Evolutionary conservation across 1,140 invertebrate species (phyloP).

Genomic region (Metopolophium dirhodum): DNA sequence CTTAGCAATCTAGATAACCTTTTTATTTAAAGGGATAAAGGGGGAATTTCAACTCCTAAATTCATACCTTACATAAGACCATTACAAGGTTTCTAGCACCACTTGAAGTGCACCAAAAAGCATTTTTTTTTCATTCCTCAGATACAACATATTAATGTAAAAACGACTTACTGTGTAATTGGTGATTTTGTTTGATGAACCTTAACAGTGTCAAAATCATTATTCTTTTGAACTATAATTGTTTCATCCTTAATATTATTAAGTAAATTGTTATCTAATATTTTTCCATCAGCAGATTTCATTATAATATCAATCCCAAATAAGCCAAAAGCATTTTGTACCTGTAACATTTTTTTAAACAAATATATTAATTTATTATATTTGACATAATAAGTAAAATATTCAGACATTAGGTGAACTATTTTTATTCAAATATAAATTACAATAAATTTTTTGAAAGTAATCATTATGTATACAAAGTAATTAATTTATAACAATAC

Average conservation of each 20-base stretch:
- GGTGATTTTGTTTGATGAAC: conserved; percentile 1
- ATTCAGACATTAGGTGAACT: too few relatives aligned
- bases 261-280: conserved; percentile 14
- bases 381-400: too few relatives aligned
- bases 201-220: neutral
- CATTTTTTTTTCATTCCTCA: too few relatives aligned
- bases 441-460: neutral
- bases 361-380: neutral
- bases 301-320: conserved; percentile 36
- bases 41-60: too few relatives aligned
- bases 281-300: conserved; percentile 20
- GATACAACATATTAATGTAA: neutral
- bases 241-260: conserved; percentile 12
- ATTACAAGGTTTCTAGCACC: too few relatives aligned
- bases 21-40: too few relatives aligned
- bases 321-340: conserved; percentile 40
- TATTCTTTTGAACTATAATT: conserved; percentile 35
- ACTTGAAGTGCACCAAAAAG: too few relatives aligned
- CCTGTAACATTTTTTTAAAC: neutral
- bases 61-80: too few relatives aligned
- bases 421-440: neutral
- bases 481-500: too few relatives aligned
- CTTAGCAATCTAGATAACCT: too few relatives aligned
- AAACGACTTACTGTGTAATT: neutral
- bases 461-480: too few relatives aligned